These are phyloP conservation scores for Streptopelia turtur DNA, from an alignment of 2,797 vertebrate genomes.

Conservation along the genomic window DNA sequence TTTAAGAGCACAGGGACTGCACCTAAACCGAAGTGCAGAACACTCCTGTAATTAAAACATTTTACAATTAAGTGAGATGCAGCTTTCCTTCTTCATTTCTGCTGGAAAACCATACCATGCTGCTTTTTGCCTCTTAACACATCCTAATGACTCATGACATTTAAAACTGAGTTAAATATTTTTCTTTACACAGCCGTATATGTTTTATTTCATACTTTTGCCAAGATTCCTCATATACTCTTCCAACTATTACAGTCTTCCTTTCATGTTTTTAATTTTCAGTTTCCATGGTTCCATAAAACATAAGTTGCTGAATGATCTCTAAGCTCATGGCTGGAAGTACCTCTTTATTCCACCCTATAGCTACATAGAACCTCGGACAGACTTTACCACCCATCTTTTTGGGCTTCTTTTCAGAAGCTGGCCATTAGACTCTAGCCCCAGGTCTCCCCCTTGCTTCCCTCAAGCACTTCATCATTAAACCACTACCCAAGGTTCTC, in stretches of 20 bases:
- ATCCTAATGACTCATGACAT: background rate
- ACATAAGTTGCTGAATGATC: background rate
- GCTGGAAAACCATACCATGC: background rate
- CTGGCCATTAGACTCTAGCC: background rate
- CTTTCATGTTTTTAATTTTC: conserved; percentile 11
- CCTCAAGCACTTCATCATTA: background rate
- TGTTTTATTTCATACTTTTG: conserved; percentile 22
- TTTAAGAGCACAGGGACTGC: background rate
- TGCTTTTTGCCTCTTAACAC: background rate
- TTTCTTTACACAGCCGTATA: conserved; percentile 21
- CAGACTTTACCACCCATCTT: background rate
- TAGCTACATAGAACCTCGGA: background rate
- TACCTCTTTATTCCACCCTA: background rate
- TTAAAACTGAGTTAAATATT: conserved; percentile 14
- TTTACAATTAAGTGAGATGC: background rate
- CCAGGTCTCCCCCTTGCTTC: background rate
- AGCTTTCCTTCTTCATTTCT: background rate
- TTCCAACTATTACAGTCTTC: background rate
- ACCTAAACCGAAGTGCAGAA: background rate
- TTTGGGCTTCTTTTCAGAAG: background rate
- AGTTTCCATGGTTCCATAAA: background rate
- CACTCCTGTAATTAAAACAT: background rate
- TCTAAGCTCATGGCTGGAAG: background rate
- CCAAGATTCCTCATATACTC: background rate
- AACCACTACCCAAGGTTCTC: background rate